Conservation (phyloP, 1,140 invertebrate genomes). For the Pachypeltis micranthus region DNA sequence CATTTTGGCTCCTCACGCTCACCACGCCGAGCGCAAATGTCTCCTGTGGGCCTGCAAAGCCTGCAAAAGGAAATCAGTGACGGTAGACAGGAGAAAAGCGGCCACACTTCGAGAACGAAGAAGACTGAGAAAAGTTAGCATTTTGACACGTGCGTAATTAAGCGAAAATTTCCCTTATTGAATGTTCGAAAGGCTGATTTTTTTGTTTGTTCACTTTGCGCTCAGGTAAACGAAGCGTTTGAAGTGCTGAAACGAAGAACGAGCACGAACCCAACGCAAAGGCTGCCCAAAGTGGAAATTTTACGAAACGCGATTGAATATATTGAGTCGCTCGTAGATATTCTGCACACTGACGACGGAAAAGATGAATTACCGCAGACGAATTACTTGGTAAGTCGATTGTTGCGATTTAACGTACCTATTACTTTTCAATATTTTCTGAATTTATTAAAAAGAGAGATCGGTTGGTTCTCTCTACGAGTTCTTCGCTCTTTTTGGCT, state of each 20-base stretch:
- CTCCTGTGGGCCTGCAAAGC: conserved; percentile 92
- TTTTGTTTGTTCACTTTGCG: neutral
- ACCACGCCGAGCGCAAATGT: conserved; percentile 48
- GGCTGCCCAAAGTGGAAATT: conserved; percentile 94
- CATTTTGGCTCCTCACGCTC: conserved; percentile 4
- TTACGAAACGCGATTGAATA: conserved; percentile 94
- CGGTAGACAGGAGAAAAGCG: conserved; percentile 88
- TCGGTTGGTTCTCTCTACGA: too few species aligned
- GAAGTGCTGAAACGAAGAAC: conserved; percentile 86
- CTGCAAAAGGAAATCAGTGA: conserved; percentile 87
- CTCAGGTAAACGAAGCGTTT: conserved; percentile 95
- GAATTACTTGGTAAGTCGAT: conserved; percentile 6
- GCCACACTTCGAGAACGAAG: conserved; percentile 88
- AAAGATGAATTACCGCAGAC: neutral
- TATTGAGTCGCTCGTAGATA: conserved; percentile 85
- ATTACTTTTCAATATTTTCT: too few species aligned
- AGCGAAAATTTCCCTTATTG: too few species aligned
- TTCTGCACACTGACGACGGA: conserved; percentile 44
- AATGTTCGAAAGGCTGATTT: conserved; percentile 6
- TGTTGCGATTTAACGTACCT: too few species aligned
- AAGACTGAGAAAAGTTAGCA: conserved; percentile 76
- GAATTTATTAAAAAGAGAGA: too few species aligned
- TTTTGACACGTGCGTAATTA: too few species aligned
- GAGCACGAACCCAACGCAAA: conserved; percentile 86
- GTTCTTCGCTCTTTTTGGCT: too few species aligned